These are phyloP conservation scores for Marcusenius ussheri DNA, from an alignment of 2,113 vertebrate genomes.

Conservation along the genomic window DNA sequence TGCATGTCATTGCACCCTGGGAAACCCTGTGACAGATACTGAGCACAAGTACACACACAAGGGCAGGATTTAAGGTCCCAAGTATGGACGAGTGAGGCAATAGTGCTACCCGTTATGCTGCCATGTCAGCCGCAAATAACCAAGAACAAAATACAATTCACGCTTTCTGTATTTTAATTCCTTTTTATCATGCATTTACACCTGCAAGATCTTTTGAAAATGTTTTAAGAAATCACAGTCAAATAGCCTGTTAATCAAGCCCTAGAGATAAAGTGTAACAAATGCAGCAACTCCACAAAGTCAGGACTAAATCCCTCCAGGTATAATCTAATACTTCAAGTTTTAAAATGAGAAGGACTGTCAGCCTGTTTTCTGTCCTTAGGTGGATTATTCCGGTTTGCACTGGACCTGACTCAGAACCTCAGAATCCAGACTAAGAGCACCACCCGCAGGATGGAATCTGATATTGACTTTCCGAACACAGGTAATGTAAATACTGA, in stretches of 20 bases:
- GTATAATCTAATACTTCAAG: background rate
- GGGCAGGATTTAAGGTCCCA: background rate
- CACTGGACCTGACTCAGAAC: background rate
- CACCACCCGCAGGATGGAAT: background rate
- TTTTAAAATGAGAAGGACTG: background rate
- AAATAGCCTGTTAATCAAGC: background rate
- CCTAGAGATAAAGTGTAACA: background rate
- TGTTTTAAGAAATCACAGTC: background rate
- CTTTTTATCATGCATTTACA: background rate
- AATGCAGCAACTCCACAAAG: background rate
- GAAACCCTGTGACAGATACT: background rate
- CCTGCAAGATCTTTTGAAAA: background rate
- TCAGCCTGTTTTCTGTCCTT: background rate
- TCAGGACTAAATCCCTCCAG: background rate
- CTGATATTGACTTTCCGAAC: background rate
- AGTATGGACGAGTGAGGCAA: background rate
- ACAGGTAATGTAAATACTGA: background rate
- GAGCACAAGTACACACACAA: background rate
- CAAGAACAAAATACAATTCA: background rate
- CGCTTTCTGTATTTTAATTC: background rate
- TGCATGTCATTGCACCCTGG: background rate
- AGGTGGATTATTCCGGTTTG: background rate
- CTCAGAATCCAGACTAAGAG: background rate
- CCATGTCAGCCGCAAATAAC: background rate
- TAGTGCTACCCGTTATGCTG: background rate